Percentiles rank a stretch among this genome's conserved stretches.
Conservation (phyloP, 2,888 invertebrate genomes). For the Dusona sp. region DNA sequence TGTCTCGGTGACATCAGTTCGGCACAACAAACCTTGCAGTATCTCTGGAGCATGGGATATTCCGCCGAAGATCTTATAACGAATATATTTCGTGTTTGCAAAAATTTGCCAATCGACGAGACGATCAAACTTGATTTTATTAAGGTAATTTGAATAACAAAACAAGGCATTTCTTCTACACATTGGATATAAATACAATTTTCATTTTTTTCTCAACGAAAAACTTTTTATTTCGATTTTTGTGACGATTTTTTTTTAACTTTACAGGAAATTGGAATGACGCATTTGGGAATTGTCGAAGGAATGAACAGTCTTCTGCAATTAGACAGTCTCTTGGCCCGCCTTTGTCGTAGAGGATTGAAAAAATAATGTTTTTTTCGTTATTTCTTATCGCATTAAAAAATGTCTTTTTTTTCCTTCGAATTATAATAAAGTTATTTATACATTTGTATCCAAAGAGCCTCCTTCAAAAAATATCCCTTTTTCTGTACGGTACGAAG, state of each 20-base stretch:
- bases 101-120: constrained; percentile 93
- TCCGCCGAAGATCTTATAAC: constrained; percentile 98
- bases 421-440: constrained; percentile 73
- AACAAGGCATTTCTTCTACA: neutral
- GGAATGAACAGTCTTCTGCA: constrained; percentile 95
- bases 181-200: neutral
- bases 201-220: neutral
- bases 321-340: constrained; percentile 94
- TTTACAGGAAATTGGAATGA: constrained; percentile 93
- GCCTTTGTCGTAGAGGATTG: constrained; percentile 88
- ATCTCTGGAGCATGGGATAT: constrained; percentile 97
- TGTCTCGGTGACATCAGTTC: constrained; percentile 92
- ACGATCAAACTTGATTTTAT: constrained; percentile 93
- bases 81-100: constrained; percentile 97
- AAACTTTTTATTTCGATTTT: neutral
- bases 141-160: constrained; percentile 86
- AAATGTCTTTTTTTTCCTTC: constrained; percentile 30
- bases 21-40: constrained; percentile 93
- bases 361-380: constrained; percentile 49
- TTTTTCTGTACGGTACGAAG: neutral
- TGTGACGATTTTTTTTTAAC: constrained; percentile 10
- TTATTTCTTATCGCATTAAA: neutral
- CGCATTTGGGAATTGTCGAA: constrained; percentile 96
- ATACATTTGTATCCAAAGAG: constrained; percentile 68
- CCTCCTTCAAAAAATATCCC: constrained; percentile 6